These are phyloP conservation scores for Deroplatys truncata DNA, from an alignment of 2,888 invertebrate species.

Conservation along the genomic window DNA sequence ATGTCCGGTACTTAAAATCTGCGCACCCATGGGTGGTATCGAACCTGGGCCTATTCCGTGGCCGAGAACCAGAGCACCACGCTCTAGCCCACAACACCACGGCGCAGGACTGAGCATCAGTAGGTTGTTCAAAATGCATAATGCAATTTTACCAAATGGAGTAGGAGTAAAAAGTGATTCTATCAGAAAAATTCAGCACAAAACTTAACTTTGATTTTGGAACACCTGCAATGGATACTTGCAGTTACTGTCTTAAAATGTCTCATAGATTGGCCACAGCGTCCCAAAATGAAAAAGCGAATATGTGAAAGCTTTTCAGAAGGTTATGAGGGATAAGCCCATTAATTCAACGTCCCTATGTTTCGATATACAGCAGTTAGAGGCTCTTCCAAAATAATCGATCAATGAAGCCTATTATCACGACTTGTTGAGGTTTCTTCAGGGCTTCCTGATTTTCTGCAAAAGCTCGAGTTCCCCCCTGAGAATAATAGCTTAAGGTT, in stretches of 20 bases:
- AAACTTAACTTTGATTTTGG: neutral
- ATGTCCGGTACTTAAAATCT: too few relatives aligned
- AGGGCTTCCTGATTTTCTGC: constrained; percentile 1
- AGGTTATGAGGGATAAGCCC: neutral
- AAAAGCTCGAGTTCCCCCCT: neutral
- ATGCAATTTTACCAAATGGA: neutral
- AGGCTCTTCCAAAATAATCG: too few relatives aligned
- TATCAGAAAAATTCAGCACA: neutral
- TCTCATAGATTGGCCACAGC: neutral
- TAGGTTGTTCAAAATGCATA: neutral
- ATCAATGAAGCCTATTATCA: too few relatives aligned
- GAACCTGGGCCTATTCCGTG: too few relatives aligned
- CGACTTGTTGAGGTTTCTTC: constrained; percentile 4
- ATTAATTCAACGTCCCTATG: too few relatives aligned
- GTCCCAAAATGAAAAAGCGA: neutral
- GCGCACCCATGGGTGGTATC: too few relatives aligned
- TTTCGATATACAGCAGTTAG: too few relatives aligned
- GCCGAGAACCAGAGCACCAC: too few relatives aligned
- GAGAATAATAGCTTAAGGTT: neutral
- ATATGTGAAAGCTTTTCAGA: neutral
- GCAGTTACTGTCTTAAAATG: neutral
- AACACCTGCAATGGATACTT: neutral
- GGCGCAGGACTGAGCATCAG: neutral
- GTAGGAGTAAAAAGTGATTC: neutral
- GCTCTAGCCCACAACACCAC: too few relatives aligned